Conservation (phyloP, 1,140 invertebrate genomes). For the Aphaenogaster rudis region DNA sequence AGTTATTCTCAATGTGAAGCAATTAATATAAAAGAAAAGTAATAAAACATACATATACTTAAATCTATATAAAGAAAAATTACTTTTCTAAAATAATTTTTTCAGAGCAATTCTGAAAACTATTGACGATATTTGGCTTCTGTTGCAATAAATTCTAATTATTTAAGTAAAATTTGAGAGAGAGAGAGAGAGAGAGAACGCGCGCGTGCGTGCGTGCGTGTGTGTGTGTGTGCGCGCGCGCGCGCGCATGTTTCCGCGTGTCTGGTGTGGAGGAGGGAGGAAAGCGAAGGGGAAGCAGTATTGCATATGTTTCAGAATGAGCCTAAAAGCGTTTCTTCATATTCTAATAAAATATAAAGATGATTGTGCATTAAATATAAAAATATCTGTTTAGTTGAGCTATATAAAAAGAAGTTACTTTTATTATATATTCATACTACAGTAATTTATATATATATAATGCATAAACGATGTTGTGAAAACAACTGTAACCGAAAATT, state of each 20-base stretch:
- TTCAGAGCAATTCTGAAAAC: constrained; percentile 22
- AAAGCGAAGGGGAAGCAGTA: neutral
- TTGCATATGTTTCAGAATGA: neutral
- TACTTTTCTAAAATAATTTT: constrained; percentile 12
- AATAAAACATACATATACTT: constrained; percentile 18
- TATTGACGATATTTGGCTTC: constrained; percentile 21
- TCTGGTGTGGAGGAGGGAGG: neutral
- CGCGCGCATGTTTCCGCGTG: neutral
- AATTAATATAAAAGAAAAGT: constrained; percentile 39
- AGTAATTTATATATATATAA: constrained; percentile 2
- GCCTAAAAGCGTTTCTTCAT: constrained; percentile 24
- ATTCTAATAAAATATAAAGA: constrained; percentile 12
- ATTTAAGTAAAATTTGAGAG: constrained; percentile 15
- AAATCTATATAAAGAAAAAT: constrained; percentile 18
- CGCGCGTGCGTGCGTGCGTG: neutral
- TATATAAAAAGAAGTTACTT: neutral
- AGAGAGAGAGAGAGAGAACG: too few relatives aligned
- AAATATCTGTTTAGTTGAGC: neutral
- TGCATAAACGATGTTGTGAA: neutral
- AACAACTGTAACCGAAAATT: constrained; percentile 20
- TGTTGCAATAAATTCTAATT: constrained; percentile 46
- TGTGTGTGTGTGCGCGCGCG: neutral
- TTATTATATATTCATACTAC: neutral
- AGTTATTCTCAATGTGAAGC: neutral
- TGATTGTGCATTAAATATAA: neutral